Evolutionary conservation across 2,113 vertebrate species (phyloP), one percentile per base, ranked within the genome.

Genomic region (Cyprinodon tularosa): DNA sequence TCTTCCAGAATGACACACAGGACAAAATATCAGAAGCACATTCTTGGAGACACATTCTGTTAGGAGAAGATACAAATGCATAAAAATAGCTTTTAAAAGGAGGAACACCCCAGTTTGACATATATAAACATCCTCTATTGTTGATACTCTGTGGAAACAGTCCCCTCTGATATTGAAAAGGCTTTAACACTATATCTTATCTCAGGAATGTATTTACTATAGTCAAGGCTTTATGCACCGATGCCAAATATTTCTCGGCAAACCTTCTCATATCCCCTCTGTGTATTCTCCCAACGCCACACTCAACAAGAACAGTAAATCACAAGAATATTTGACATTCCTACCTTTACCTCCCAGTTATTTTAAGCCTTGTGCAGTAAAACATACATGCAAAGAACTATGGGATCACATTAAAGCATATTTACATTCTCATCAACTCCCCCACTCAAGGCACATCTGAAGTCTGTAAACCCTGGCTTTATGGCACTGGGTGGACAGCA

Each of bases 301-400:
- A 62, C 69, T 66, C 47, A 38, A 45, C 12, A 29, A 47, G 39
- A 20, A 20, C 42, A 10, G 69, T 71, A 81, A 82, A 86, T 90
- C 76, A 78, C 48, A 47, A 73, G 29, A 66, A 53, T 45, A 66
- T 77, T 59, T 38, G 66, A 63, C 68, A 61, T 11, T 71, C 62
- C 37, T 12, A 0, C n/a, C 38, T 68, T 29, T 2, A n/a, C 29
- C 45, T 42, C 20, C 40, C 42, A 3, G 37, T 15, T 75, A 38
- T 78, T 70, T 80, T 59, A 57, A 71, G 60, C 57, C 12, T 50
- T 8, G 0, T 50, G 53, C 45, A 66, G 68, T 72, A 75, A 81
- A 66, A 17, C 45, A 6, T 14, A 38, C 22, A 48, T 40, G 12
- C 17, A 68, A 64, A 72, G 12, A 62, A 40, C 36, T 36, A n/a